Base-by-base conservation (phyloP, 2,888 invertebrate species). In the Pocota personata region DNA sequence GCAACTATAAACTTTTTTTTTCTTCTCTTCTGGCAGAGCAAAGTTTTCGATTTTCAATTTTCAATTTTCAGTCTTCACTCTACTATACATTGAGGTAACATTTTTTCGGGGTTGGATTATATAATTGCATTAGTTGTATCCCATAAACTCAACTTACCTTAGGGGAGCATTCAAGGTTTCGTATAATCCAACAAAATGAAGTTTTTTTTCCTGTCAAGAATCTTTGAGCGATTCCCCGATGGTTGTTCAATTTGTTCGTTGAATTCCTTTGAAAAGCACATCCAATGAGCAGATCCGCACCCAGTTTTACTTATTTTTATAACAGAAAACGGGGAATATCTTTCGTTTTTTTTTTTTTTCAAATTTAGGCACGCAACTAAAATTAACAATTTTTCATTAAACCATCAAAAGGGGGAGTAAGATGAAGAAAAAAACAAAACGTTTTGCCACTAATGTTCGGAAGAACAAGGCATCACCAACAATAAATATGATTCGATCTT, bases 261-360 rank as follows among this genome's bases (percentile, higher is more conserved):
- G 52, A 60, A 66, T 58, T 72, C 14, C 37, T 69, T 48, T 3
- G 57, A 66, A 55, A 30, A 55, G 40, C 40, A 21, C 58, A 79
- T 58, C 43, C 48, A 73, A 40, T 43, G 35, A 57, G 21, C 27
- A 64, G 64, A 75, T 79, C 79, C 79, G 84, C 84, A 79, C 84
- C 84, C 79, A 75, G 67, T 79, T 79, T 83, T 71, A 64, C 69
- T 64, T 79, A 71, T 79, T 73, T 73, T 78, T 84, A 37, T 50
- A 60, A 57, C 67, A 58, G 35, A 60, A 52, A 50, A 35, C 35
- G 19, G 35, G 10, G 12, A 58, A 30, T 24, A 57, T 57, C 14
- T n/a, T 66, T 57, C 16, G 12, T 24, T 55, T 43, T 50, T 60
- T 76, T 46, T 35, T 66, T 21, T 57, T 35, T 64, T 64, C 21